Evolutionary conservation across 2,113 vertebrate genomes (phyloP).

Genomic region (Mormoops blainvillei): DNA sequence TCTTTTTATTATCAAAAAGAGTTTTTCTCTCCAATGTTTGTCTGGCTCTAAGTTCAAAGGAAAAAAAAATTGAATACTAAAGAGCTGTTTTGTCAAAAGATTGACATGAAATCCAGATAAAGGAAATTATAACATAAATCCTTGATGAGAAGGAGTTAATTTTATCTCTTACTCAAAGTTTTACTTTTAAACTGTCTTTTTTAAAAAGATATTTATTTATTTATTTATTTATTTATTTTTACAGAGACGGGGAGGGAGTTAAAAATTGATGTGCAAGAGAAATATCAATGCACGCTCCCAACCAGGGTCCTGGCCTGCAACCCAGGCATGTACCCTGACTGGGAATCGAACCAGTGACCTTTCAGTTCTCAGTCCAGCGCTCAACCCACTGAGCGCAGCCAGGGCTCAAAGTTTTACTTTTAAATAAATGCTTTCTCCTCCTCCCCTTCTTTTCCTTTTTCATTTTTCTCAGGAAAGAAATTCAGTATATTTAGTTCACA

Average conservation of each 20-base stretch:
- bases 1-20: not conserved
- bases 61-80: not conserved
- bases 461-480: not conserved
- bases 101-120: not conserved
- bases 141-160: constrained; percentile 1
- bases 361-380: too few species aligned
- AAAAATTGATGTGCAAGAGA: too few species aligned
- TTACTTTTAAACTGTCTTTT: not conserved
- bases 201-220: too few species aligned
- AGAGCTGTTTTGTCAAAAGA: constrained; percentile 19
- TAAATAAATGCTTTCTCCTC: not conserved
- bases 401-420: not conserved
- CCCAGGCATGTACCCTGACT: too few species aligned
- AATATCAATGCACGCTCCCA: too few species aligned
- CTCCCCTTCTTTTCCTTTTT: not conserved
- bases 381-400: too few species aligned
- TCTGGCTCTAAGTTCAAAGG: not conserved
- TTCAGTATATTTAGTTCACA: not conserved
- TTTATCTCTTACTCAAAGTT: constrained; percentile 24
- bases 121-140: not conserved
- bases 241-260: too few species aligned
- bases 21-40: not conserved
- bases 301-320: too few species aligned
- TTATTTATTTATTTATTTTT: too few species aligned
- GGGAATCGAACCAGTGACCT: too few species aligned